phyloP scores from a whole-genome alignment of 2,888 invertebrate species.

The Acleris cristana region DNA sequence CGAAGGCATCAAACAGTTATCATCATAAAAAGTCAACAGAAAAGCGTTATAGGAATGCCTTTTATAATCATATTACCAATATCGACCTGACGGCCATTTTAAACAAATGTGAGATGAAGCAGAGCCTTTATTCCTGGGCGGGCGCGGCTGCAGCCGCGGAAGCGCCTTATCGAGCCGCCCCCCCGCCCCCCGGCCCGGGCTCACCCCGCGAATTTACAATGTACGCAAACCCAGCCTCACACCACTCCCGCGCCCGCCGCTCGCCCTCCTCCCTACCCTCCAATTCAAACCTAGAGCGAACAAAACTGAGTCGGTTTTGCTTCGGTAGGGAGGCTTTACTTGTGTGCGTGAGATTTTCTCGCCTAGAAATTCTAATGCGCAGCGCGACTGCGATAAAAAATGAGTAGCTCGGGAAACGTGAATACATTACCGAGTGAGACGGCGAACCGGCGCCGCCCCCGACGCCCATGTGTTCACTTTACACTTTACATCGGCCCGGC shows the following conservation, averaged over 20 bases:
- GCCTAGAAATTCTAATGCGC: conserved; percentile 83
- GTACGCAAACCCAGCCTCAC: conserved; percentile 52
- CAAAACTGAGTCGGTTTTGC: conserved; percentile 4
- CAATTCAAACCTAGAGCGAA: conserved; percentile 26
- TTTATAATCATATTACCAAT: not conserved
- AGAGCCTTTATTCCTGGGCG: conserved; percentile 32
- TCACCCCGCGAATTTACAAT: conserved; percentile 75
- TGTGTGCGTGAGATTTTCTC: conserved; percentile 80
- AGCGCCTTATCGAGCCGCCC: conserved; percentile 56
- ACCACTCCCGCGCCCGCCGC: conserved; percentile 36
- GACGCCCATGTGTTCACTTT: conserved; percentile 63
- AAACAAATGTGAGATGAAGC: conserved; percentile 31
- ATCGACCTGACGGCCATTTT: conserved; percentile 25
- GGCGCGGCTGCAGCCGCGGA: conserved; percentile 48
- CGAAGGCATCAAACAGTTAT: no score
- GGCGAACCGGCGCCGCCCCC: conserved; percentile 62
- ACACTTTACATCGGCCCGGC: conserved; percentile 65
- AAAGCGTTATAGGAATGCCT: no score
- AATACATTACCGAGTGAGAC: conserved; percentile 75
- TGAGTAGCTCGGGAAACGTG: conserved; percentile 79
- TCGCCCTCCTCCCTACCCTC: conserved; percentile 26
- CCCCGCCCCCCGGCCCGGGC: conserved; percentile 42
- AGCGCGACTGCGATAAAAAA: conserved; percentile 83
- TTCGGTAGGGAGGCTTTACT: not conserved
- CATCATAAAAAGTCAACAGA: no score